A percentile compares a stretch with the other conserved stretches of the same genome.
Evolutionary conservation across 2,113 vertebrate genomes (phyloP).

Genomic region (Mus musculus): DNA sequence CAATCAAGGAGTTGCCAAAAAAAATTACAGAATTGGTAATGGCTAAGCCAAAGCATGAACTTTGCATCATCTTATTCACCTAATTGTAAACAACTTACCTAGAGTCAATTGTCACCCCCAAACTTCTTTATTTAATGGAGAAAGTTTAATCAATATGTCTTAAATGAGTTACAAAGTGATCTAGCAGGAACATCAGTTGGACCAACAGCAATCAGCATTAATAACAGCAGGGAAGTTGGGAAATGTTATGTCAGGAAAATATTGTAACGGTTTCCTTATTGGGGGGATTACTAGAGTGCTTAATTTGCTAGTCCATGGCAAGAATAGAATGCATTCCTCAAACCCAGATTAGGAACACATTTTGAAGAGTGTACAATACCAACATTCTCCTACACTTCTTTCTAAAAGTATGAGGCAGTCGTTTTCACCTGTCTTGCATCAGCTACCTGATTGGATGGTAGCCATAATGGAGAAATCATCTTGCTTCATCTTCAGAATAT

Average conservation of each 20-base stretch:
- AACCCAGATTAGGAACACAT: not conserved
- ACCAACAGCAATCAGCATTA: not conserved
- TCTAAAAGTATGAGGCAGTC: not conserved
- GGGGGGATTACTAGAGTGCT: not conserved
- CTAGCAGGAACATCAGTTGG: not conserved
- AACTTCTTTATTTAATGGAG: slow-evolving; percentile 8
- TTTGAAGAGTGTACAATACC: not conserved
- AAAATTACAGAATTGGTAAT: slow-evolving; percentile 24
- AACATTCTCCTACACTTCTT: not conserved
- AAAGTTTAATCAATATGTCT: not conserved
- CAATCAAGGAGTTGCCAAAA: not conserved
- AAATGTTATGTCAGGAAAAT: slow-evolving; percentile 26
- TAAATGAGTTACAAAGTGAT: not conserved
- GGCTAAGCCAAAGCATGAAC: not conserved
- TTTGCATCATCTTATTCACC: not conserved
- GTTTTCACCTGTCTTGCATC: not conserved
- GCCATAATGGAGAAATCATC: not conserved
- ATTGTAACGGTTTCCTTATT: not conserved
- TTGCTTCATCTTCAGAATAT: slow-evolving; percentile 20
- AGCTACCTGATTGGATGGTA: not conserved
- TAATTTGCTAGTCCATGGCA: not conserved
- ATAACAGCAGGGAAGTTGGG: not conserved
- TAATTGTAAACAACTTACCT: not conserved
- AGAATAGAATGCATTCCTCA: not conserved
- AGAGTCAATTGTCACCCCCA: not conserved